These are phyloP conservation scores for Zophobas morio DNA, from an alignment of 1,140 invertebrate species.

Conservation along the genomic window DNA sequence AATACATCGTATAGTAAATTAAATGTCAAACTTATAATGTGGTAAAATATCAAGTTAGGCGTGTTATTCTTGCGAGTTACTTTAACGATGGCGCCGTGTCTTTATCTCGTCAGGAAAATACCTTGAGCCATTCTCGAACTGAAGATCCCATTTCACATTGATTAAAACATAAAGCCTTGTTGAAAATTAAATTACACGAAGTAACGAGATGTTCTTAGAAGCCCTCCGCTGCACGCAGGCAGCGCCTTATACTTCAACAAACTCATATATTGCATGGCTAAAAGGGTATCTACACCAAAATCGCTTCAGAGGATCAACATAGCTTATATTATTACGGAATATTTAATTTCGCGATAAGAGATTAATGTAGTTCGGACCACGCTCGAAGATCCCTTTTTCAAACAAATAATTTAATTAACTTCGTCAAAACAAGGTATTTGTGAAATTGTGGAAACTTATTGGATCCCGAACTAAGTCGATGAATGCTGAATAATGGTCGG, in stretches of 20 bases:
- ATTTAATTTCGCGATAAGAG: conserved; percentile 18
- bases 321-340: conserved; percentile 38
- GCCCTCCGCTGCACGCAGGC: conserved; percentile 37
- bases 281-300: conserved; percentile 43
- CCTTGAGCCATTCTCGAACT: conserved; percentile 51
- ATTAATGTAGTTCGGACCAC: conserved; percentile 14
- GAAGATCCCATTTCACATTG: conserved; percentile 57
- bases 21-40: neutral
- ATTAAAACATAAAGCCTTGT: conserved; percentile 61
- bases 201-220: conserved; percentile 54
- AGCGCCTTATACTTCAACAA: conserved; percentile 43
- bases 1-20: too few species aligned
- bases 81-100: conserved; percentile 30
- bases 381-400: conserved; percentile 1
- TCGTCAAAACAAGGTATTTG: conserved; percentile 25
- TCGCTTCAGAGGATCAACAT: conserved; percentile 31
- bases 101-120: conserved; percentile 48
- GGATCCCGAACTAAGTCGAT: neutral
- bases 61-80: conserved; percentile 35
- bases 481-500: conserved; percentile 12
- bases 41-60: conserved; percentile 24
- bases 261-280: conserved; percentile 39
- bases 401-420: conserved; percentile 25
- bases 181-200: conserved; percentile 60
- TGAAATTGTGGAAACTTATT: conserved; percentile 7